Percentiles rank a stretch among this genome's conserved stretches.
Conservation (phyloP, 1,140 invertebrate genomes). For the Periplaneta americana region DNA sequence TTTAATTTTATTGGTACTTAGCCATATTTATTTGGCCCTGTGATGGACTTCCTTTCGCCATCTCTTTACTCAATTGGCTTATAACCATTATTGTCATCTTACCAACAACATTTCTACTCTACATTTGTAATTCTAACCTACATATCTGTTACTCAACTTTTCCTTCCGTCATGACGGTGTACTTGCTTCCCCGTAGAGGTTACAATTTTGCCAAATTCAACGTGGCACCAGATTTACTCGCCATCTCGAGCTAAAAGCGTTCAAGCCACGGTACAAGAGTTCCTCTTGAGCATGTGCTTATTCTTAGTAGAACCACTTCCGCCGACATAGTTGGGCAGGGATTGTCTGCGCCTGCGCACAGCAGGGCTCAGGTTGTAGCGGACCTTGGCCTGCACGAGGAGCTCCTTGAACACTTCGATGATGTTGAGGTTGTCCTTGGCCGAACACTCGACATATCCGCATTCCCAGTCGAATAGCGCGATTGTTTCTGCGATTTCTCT, state of each 20-base stretch:
- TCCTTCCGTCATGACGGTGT: not conserved
- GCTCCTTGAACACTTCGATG: constrained; percentile 37
- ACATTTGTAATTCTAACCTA: not conserved
- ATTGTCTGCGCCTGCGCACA: constrained; percentile 41
- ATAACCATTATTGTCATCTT: not conserved
- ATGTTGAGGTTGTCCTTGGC: constrained; percentile 45
- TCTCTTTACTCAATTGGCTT: not conserved
- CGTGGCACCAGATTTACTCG: not conserved
- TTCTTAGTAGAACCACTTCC: constrained; percentile 16
- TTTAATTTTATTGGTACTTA: no score
- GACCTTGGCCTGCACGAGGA: constrained; percentile 48
- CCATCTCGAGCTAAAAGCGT: not conserved
- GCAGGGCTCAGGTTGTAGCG: constrained; percentile 45
- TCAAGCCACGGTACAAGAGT: constrained; percentile 35
- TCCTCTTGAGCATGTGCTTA: constrained; percentile 31
- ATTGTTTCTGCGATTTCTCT: constrained; percentile 40
- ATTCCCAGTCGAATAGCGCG: constrained; percentile 46
- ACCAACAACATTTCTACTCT: not conserved
- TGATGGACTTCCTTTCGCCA: no score
- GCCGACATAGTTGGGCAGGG: constrained; percentile 35
- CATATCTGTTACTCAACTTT: not conserved
- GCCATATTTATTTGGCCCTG: no score
- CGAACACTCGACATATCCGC: constrained; percentile 49
- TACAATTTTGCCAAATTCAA: not conserved
- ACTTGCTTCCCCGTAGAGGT: not conserved